A percentile compares a stretch with the other conserved stretches of the same genome.
Evolutionary conservation across 2,113 vertebrate genomes (phyloP).

Genomic region (Grallaria varia): DNA sequence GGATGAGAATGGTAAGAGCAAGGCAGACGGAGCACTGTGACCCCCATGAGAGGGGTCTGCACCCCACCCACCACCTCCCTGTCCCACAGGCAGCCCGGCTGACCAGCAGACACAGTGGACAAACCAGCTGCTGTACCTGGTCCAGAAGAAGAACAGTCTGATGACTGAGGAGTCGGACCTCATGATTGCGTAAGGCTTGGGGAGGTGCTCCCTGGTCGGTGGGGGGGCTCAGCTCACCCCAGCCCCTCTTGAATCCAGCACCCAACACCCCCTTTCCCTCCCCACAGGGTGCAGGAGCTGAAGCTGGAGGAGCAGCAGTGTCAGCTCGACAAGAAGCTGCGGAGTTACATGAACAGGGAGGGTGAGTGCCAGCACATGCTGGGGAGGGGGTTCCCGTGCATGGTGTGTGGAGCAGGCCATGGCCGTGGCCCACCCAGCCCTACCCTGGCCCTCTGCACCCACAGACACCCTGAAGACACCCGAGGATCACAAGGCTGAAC

Average conservation of each 20-base stretch:
- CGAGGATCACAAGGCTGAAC: conserved; percentile 75
- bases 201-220: fast-evolving
- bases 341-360: conserved; percentile 78
- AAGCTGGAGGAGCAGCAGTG: conserved; percentile 90
- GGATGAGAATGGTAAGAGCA: conserved; percentile 75
- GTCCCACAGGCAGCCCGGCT: background rate
- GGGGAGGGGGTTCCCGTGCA: no score
- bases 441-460: background rate
- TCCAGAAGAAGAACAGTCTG: conserved; percentile 87
- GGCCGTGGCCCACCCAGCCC: background rate
- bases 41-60: fast-evolving
- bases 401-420: fast-evolving
- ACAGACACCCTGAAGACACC: conserved; percentile 80
- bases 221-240: background rate
- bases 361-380: conserved; percentile 55
- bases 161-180: conserved; percentile 91
- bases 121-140: conserved; percentile 85
- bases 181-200: conserved; percentile 86
- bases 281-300: conserved; percentile 84
- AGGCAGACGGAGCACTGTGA: fast-evolving
- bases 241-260: fast-evolving
- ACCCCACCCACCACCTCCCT: background rate
- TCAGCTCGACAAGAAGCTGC: conserved; percentile 85
- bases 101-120: conserved; percentile 78
- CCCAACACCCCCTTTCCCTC: background rate